These are phyloP conservation scores for Poeciliopsis retropinna DNA, from an alignment of 2,113 vertebrate species.

Conservation along the genomic window DNA sequence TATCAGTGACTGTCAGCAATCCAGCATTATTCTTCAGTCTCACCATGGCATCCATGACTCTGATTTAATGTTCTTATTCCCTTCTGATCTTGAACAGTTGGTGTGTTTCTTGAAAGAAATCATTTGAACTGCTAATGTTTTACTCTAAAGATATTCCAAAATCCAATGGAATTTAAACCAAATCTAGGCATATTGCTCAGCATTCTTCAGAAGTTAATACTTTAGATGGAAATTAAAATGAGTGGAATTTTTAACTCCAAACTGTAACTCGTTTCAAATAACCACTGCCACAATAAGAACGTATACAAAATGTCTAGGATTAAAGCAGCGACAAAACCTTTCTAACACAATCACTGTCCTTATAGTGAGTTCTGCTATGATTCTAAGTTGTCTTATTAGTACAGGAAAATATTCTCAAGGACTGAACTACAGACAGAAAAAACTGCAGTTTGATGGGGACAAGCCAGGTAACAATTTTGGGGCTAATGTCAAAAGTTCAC, in stretches of 20 bases:
- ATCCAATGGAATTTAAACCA: neutral
- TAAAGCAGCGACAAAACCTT: neutral
- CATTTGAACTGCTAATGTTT: neutral
- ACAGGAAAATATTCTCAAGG: neutral
- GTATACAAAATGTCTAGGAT: neutral
- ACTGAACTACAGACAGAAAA: neutral
- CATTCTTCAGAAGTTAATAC: neutral
- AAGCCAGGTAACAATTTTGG: too few species aligned
- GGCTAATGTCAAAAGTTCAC: too few species aligned
- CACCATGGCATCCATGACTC: slow-evolving; percentile 6
- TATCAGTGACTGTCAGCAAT: slow-evolving; percentile 11
- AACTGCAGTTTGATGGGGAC: neutral
- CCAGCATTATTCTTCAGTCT: neutral
- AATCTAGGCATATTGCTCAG: neutral
- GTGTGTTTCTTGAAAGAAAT: too few species aligned
- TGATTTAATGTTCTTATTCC: neutral
- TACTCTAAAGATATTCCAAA: neutral
- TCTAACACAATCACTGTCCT: neutral
- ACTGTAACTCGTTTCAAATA: neutral
- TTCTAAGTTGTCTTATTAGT: neutral
- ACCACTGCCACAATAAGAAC: neutral
- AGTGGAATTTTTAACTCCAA: neutral
- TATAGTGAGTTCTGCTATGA: neutral
- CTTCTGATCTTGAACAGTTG: slow-evolving; percentile 11
- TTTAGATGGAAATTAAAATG: neutral